phyloP scores from a whole-genome alignment of 2,797 vertebrate genomes.

The Paratrypauchen microcephalus region DNA sequence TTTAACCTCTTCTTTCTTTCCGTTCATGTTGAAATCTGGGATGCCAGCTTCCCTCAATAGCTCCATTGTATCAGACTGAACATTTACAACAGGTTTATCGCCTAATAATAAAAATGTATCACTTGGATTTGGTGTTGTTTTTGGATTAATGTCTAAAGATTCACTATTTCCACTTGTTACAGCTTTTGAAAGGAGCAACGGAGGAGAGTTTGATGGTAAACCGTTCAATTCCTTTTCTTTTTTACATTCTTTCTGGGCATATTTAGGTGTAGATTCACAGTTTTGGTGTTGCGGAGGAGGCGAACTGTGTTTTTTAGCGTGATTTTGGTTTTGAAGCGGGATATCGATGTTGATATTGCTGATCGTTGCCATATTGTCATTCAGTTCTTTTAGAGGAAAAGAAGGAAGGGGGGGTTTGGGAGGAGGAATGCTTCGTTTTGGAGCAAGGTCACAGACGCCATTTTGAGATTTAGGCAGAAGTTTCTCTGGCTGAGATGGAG shows the following conservation, averaged over 20 bases:
- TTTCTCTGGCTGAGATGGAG: conserved; percentile 73
- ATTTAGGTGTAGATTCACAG: conserved; percentile 30
- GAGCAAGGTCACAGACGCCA: conserved; percentile 41
- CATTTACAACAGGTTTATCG: conserved; percentile 50
- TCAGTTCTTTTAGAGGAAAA: conserved; percentile 55
- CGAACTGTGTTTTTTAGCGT: conserved; percentile 19
- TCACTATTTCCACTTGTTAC: conserved; percentile 49
- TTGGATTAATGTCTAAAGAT: conserved; percentile 46
- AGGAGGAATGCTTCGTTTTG: conserved; percentile 28
- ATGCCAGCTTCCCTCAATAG: conserved; percentile 70
- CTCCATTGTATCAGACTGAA: conserved; percentile 74
- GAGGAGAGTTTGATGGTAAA: conserved; percentile 24
- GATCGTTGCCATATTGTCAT: conserved; percentile 81
- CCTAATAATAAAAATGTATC: conserved; percentile 36
- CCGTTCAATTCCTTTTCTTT: conserved; percentile 55
- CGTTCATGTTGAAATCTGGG: conserved; percentile 27
- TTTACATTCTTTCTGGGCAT: conserved; percentile 45
- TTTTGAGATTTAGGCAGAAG: conserved; percentile 63
- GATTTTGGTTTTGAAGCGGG: conserved; percentile 51
- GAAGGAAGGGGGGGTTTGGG: conserved; percentile 54
- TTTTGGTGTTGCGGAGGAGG: conserved; percentile 28
- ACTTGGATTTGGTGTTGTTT: conserved; percentile 31
- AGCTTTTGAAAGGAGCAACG: conserved; percentile 38
- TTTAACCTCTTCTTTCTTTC: conserved; percentile 1
- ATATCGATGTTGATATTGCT: conserved; percentile 86